Evolutionary conservation across 2,113 vertebrate species (phyloP).

Genomic region (Catharus bicknelli): DNA sequence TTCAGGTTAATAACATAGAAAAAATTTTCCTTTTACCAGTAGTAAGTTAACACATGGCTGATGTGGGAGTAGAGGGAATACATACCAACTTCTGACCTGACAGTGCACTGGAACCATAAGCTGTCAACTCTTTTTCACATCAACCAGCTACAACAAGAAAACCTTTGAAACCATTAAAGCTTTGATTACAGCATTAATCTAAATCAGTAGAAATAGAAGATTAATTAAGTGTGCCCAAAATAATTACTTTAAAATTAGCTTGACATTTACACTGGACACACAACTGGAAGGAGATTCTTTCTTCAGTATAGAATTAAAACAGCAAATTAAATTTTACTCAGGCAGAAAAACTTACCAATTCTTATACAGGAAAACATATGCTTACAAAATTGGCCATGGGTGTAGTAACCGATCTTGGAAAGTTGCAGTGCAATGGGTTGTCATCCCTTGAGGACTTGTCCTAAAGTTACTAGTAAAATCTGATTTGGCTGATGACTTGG

Average conservation of each 20-base stretch:
- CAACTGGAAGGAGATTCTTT: neutral
- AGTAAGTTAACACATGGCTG: neutral
- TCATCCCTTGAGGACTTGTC: neutral
- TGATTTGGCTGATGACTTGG: neutral
- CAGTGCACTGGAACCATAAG: neutral
- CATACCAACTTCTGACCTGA: accelerated
- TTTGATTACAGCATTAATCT: neutral
- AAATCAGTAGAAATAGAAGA: neutral
- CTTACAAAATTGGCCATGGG: neutral
- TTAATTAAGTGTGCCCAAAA: neutral
- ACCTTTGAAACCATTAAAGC: neutral
- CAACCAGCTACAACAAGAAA: neutral
- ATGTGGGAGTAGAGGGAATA: neutral
- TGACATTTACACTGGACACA: neutral
- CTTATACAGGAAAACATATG: neutral
- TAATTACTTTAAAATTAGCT: neutral
- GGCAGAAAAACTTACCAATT: neutral
- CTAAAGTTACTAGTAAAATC: neutral
- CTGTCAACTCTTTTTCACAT: neutral
- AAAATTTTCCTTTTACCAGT: neutral
- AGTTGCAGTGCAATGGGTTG: neutral
- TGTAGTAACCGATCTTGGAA: neutral
- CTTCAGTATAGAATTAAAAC: neutral
- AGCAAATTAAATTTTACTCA: constrained; percentile 12
- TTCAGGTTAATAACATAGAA: neutral